Evolutionary conservation across 2,113 vertebrate genomes (phyloP), one percentile per base, ranked within the genome.

Genomic region (Cettia cetti): DNA sequence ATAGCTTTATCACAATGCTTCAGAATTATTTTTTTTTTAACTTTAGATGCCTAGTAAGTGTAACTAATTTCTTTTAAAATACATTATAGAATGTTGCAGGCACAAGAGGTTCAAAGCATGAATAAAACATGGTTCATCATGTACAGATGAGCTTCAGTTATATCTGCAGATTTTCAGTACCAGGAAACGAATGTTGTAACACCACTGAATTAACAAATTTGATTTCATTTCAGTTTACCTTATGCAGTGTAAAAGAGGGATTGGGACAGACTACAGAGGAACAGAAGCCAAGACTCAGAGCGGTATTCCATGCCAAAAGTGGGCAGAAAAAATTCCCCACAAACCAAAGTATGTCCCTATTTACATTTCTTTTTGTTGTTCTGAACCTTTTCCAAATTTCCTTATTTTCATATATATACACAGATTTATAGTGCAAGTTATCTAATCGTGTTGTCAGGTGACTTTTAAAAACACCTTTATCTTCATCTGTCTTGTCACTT

Each of bases 211-310:
- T 95, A 81, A 94, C 39, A 83, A 83, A 78, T 15, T 22, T 49
- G 28, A 57, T 96, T 94, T 33, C 19, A 15, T 92, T 96, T 78
- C 79, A 99, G 99, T 86, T 39, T 99, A 98, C 78, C 97, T 99
- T 68, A 94, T 97, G 85, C 97, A 99, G 47, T 99, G 99, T 91
- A 96, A 96, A 54, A 97, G 83, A 91, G 98, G 98, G 57, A 72
- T 93, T 92, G 99, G 99, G 76, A 92, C 20, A 13, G 97, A 98
- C 89, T 99, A 99, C 98, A 98, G 98, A 97, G 99, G 99, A 95
- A 98, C 95, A 37, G 98, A 98, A 95, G 88, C 96, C 66, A 98
- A 56, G 94, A 98, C 98, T 66, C 90, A 65, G 89, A 96, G 95
- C 8, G 98, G 98, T 68, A 97, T 95, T 88, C 52, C 33, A 1